Base-by-base conservation (phyloP, 1,140 invertebrate species). In the Drosophila paulistorum region DNA sequence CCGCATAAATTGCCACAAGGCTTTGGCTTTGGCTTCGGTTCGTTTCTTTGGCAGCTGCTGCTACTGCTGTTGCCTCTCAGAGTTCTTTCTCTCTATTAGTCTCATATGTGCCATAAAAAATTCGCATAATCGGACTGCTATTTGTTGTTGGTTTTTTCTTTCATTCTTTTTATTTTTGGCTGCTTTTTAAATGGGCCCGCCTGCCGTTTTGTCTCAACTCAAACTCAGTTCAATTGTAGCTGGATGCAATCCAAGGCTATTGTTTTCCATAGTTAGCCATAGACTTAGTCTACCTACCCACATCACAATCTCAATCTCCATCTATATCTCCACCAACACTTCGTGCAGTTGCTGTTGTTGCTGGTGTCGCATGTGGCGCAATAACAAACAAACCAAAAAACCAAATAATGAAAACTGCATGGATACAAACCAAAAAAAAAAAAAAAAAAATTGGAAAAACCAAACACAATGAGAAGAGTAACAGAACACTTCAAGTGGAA, bases 71-170 rank as follows among this genome's bases (percentile, higher is more conserved):
- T 26, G 14, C 17, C 13, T 17, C 51, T 37, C 68, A 23, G 48
- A 51, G 57, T 37, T 45, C 67, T 59, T 68, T 76, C 69, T 82
- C 73, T 82, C 73, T 86, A 87, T 83, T 82, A 89, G 84, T 87
- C 83, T 87, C 83, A 83, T 83, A 87, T 87, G 83, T 87, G 79
- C 79, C 80, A 87, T 87, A 87, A 87, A 86, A 77, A 87, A 74
- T 79, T 79, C 76, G 70, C 71, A 86, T 87, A 87, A 89, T 83
- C 84, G 84, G 69, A 75, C 65, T 45, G 48, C 57, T 48, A 39
- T 20, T 65, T 26, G 9, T 33, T 74, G 59, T 67, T 48, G 61
- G 20, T 71, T 51, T 3, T 17, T 57, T 11, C 9, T 42, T 7
- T 26, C 3, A 9, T 39, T 39, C 3, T 10, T 20, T 59, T 62